Evolutionary conservation across 2,888 invertebrate genomes (phyloP).

Genomic region (Perizoma affinitatum): DNA sequence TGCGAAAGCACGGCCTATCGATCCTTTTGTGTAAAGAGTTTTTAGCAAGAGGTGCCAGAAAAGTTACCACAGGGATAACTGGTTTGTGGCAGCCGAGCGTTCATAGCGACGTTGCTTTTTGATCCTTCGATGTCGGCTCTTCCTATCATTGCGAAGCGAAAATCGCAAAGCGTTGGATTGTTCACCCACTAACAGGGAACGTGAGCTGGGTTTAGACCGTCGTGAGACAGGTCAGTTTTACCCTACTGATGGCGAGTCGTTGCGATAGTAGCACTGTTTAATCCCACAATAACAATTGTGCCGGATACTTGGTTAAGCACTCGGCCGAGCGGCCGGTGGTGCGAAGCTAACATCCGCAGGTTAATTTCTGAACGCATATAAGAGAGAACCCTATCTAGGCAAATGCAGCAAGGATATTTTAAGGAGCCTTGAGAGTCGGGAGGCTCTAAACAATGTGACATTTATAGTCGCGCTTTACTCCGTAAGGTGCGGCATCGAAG

Average conservation of each 20-base stretch:
- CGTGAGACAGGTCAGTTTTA: slow-evolving; percentile 60
- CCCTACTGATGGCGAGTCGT: slow-evolving; percentile 82
- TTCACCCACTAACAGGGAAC: slow-evolving; percentile 1
- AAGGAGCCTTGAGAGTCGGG: background rate
- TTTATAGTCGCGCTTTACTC: slow-evolving; percentile 30
- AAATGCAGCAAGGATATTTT: slow-evolving; percentile 56
- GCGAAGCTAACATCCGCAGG: slow-evolving; percentile 58
- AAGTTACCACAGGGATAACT: no score
- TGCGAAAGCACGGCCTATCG: no score
- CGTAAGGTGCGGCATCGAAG: slow-evolving; percentile 47
- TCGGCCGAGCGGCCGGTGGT: slow-evolving; percentile 60
- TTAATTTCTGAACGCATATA: slow-evolving; percentile 84
- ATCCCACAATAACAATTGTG: slow-evolving; percentile 48
- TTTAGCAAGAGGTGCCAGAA: no score
- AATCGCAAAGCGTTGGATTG: slow-evolving; percentile 48
- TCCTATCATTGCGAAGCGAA: slow-evolving; percentile 65
- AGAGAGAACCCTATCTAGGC: slow-evolving; percentile 72
- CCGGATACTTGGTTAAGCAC: slow-evolving; percentile 80
- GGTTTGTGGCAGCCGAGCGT: no score
- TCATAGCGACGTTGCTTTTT: no score
- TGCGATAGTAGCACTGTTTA: slow-evolving; percentile 83
- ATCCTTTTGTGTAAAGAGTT: no score
- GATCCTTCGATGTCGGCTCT: no score
- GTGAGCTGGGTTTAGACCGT: no score
- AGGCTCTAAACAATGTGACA: slow-evolving; percentile 72